phyloP scores from a whole-genome alignment of 2,113 vertebrate species.

The Oreochromis niloticus region DNA sequence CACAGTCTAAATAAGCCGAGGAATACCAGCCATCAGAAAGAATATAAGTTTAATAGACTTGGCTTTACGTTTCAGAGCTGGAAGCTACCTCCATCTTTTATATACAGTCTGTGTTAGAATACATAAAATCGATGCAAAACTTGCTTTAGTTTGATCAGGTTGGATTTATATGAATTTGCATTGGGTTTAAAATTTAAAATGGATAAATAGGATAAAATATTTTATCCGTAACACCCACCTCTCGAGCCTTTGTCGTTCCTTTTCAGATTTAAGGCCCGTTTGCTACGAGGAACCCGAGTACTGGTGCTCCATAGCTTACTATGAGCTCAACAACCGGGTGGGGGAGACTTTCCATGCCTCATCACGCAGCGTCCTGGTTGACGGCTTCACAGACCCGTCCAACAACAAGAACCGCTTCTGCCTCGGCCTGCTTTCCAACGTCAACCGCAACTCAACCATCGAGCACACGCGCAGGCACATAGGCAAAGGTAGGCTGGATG shows the following conservation, averaged over 20 bases:
- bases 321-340: conserved; percentile 94
- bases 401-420: conserved; percentile 98
- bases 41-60: not conserved
- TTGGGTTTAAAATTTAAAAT: not conserved
- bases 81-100: not conserved
- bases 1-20: not conserved
- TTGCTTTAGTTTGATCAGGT: not conserved
- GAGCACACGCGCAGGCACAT: conserved; percentile 97
- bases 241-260: not conserved
- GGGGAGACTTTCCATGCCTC: conserved; percentile 96
- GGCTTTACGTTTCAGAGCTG: not conserved
- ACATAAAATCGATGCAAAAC: not conserved
- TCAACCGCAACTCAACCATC: conserved; percentile 98
- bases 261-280: conserved; percentile 88
- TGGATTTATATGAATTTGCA: not conserved
- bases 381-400: conserved; percentile 97
- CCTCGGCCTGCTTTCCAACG: conserved; percentile 93
- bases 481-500: conserved; percentile 84
- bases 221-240: not conserved
- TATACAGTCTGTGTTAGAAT: not conserved
- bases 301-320: conserved; percentile 98
- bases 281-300: conserved; percentile 96
- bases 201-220: too few species aligned
- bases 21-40: not conserved
- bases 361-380: conserved; percentile 88